A percentile compares a stretch with the other conserved stretches of the same genome.
These are phyloP conservation scores for Perizoma affinitatum DNA, from an alignment of 2,888 invertebrate genomes.

Conservation along the genomic window DNA sequence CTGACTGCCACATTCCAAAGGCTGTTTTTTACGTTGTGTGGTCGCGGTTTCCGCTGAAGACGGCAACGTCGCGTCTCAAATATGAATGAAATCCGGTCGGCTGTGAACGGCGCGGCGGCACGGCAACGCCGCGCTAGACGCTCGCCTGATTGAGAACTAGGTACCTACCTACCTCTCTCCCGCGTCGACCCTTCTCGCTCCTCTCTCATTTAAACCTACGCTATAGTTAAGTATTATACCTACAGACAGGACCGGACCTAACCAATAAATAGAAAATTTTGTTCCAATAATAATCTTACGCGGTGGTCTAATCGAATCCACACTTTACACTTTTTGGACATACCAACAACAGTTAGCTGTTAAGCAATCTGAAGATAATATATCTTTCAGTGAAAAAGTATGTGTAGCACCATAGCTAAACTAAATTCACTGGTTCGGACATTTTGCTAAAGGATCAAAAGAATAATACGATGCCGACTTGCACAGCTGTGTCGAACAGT, in stretches of 20 bases:
- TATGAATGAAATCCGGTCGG: slow-evolving; percentile 84
- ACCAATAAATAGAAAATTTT: no score
- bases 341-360: slow-evolving; percentile 36
- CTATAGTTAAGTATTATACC: slow-evolving; percentile 28
- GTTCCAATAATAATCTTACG: slow-evolving; percentile 43
- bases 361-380: background rate
- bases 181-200: slow-evolving; percentile 64
- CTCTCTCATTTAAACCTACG: slow-evolving; percentile 43
- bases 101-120: slow-evolving; percentile 76
- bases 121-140: slow-evolving; percentile 82
- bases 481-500: slow-evolving; percentile 68
- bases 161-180: slow-evolving; percentile 70
- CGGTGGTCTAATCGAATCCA: slow-evolving; percentile 47
- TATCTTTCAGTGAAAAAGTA: no score
- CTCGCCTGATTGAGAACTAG: slow-evolving; percentile 78
- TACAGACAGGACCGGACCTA: no score
- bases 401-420: no score
- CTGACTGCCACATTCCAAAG: slow-evolving; percentile 81
- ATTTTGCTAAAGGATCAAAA: slow-evolving; percentile 13
- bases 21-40: slow-evolving; percentile 83
- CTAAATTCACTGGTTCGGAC: background rate
- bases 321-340: slow-evolving; percentile 28
- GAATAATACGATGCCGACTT: slow-evolving; percentile 37
- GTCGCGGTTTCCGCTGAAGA: slow-evolving; percentile 83
- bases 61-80: slow-evolving; percentile 83